Evolutionary conservation across 2,888 invertebrate species (phyloP).

Genomic region (Cerastis rubricosa): DNA sequence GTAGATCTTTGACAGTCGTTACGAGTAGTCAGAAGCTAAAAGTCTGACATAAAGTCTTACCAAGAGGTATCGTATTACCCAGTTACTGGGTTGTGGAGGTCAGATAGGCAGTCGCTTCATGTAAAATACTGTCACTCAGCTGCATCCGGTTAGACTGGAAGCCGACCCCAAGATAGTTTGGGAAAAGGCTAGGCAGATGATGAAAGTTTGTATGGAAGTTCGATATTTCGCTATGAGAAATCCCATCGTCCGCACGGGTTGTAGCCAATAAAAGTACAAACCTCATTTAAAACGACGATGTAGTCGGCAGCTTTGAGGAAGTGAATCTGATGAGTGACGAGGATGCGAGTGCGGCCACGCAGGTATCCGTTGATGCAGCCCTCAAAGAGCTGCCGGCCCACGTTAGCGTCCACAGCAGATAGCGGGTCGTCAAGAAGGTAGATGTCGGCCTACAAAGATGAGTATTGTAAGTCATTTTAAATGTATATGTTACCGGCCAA

Average conservation of each 20-base stretch:
- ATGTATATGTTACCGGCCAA: no score
- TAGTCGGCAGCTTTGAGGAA: conserved; percentile 93
- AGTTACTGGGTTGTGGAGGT: no score
- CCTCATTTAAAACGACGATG: conserved; percentile 91
- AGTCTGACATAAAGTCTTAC: no score
- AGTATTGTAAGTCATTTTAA: not conserved
- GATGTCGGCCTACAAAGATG: conserved; percentile 91
- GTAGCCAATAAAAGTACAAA: conserved; percentile 48
- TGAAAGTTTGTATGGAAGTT: no score
- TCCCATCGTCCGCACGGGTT: not conserved
- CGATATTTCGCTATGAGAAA: not conserved
- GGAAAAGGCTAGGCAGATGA: no score
- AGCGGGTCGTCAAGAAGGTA: conserved; percentile 96
- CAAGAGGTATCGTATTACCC: no score
- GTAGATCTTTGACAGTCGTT: no score
- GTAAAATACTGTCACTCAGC: no score
- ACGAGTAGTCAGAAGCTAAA: no score
- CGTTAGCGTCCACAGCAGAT: conserved; percentile 96
- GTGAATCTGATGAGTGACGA: conserved; percentile 97
- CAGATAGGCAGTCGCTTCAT: no score
- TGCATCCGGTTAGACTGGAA: no score
- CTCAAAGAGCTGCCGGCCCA: conserved; percentile 94
- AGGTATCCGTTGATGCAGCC: conserved; percentile 94
- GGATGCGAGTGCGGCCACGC: conserved; percentile 92
- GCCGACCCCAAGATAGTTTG: no score